These are phyloP conservation scores for Magallana nippona DNA, from an alignment of 2,888 invertebrate species.

Conservation along the genomic window DNA sequence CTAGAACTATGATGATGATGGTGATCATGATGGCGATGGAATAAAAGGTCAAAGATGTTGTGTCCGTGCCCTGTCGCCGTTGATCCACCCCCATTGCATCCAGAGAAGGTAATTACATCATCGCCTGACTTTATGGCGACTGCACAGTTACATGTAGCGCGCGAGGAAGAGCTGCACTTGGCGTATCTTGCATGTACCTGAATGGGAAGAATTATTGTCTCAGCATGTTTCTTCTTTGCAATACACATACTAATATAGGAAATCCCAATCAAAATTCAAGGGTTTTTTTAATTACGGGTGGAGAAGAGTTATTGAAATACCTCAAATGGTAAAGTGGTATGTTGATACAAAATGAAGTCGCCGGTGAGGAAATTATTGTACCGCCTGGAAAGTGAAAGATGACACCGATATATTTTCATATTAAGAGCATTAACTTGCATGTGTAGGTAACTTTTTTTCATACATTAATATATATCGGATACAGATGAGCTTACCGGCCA, in stretches of 20 bases:
- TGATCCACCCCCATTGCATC: constrained; percentile 55
- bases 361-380: constrained; percentile 71
- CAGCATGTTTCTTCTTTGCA: too few species aligned
- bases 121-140: constrained; percentile 69
- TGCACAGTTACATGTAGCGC: constrained; percentile 67
- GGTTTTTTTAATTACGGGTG: neutral
- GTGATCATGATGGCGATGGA: constrained; percentile 53
- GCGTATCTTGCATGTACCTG: constrained; percentile 61
- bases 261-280: too few species aligned
- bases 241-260: too few species aligned
- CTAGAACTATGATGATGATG: constrained; percentile 44
- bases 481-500: constrained; percentile 64
- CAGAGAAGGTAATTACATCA: constrained; percentile 69
- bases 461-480: too few species aligned
- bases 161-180: constrained; percentile 56
- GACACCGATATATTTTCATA: neutral
- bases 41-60: constrained; percentile 39
- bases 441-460: too few species aligned
- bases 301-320: constrained; percentile 54
- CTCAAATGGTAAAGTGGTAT: constrained; percentile 69
- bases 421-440: too few species aligned
- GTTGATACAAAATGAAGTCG: constrained; percentile 68
- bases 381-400: constrained; percentile 56
- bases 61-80: constrained; percentile 53
- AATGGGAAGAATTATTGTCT: neutral